These are phyloP conservation scores for Diachasmimorpha longicaudata DNA, from an alignment of 1,140 invertebrate genomes.

Conservation along the genomic window DNA sequence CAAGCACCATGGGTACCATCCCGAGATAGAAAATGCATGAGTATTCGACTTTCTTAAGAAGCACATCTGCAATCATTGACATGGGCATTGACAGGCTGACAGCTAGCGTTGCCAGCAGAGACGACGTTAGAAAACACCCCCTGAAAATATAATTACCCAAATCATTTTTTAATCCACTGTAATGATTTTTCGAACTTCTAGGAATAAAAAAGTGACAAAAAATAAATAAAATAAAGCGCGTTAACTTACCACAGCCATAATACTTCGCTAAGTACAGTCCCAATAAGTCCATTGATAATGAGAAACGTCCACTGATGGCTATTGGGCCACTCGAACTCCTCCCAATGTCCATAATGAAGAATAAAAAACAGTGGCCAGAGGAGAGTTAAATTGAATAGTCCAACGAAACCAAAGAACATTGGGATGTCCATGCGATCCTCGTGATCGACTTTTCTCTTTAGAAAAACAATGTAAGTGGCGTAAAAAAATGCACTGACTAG, in stretches of 20 bases:
- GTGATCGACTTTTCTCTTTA: conserved; percentile 80
- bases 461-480: conserved; percentile 82
- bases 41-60: conserved; percentile 78
- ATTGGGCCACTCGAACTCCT: conserved; percentile 83
- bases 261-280: conserved; percentile 85
- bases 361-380: conserved; percentile 89
- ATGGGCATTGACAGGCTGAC: conserved; percentile 85
- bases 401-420: conserved; percentile 92
- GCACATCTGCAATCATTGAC: conserved; percentile 81
- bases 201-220: conserved; percentile 27
- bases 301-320: conserved; percentile 79
- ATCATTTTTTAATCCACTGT: too few species aligned
- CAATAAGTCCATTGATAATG: conserved; percentile 84
- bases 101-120: conserved; percentile 82
- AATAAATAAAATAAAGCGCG: background rate
- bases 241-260: conserved; percentile 83
- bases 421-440: conserved; percentile 90
- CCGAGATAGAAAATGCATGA: conserved; percentile 81
- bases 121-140: conserved; percentile 90
- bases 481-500: conserved; percentile 85
- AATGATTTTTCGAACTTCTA: too few species aligned
- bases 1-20: conserved; percentile 77
- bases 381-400: conserved; percentile 80
- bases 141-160: conserved; percentile 56
- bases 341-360: conserved; percentile 77